Evolutionary conservation across 2,113 vertebrate genomes (phyloP).

Genomic region (Beaufortia kweichowensis): DNA sequence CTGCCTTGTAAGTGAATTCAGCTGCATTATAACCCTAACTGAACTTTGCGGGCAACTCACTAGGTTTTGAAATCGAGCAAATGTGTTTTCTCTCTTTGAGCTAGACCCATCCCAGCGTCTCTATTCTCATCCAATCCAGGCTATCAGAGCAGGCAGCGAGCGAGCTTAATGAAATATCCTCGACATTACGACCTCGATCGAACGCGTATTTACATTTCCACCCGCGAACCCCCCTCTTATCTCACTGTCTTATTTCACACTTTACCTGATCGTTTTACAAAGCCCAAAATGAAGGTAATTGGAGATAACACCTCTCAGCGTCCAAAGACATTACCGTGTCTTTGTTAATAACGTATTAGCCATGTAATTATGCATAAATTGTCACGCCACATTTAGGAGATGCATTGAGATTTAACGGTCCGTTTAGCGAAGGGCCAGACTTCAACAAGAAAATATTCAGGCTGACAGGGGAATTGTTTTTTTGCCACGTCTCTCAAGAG

Average conservation of each 20-base stretch:
- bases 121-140: background rate
- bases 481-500: background rate
- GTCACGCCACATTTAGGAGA: constrained; percentile 47
- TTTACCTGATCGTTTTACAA: constrained; percentile 29
- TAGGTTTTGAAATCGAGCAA: background rate
- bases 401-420: constrained; percentile 32
- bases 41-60: too few species aligned
- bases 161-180: constrained; percentile 33
- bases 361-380: constrained; percentile 28
- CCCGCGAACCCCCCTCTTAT: constrained; percentile 21
- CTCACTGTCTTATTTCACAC: constrained; percentile 39
- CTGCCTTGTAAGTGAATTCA: too few species aligned
- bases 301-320: constrained; percentile 31
- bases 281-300: constrained; percentile 39
- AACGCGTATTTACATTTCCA: constrained; percentile 33
- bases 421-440: constrained; percentile 32
- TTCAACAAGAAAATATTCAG: constrained; percentile 29
- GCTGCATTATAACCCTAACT: too few species aligned
- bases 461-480: constrained; percentile 39
- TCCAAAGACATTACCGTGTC: constrained; percentile 43
- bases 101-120: background rate
- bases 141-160: constrained; percentile 12
- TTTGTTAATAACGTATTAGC: constrained; percentile 44
- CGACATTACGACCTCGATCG: constrained; percentile 27
- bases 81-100: background rate